These are phyloP conservation scores for Asteroscopus sphinx DNA, from an alignment of 2,888 invertebrate genomes.

Conservation along the genomic window DNA sequence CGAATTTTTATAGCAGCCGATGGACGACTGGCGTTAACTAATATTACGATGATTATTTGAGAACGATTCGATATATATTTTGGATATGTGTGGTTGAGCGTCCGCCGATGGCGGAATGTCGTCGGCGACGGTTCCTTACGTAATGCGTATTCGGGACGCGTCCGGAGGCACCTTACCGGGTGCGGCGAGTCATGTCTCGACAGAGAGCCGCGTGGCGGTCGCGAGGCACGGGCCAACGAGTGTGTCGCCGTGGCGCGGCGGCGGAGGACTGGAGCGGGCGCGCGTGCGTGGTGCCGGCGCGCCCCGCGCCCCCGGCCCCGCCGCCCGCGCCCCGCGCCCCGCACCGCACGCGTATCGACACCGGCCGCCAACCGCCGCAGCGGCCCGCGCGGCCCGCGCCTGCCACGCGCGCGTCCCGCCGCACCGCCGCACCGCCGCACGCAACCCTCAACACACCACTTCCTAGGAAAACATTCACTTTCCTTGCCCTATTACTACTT, in stretches of 20 bases:
- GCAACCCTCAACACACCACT: conserved; percentile 63
- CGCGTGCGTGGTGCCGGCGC: conserved; percentile 69
- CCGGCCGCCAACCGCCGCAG: conserved; percentile 83
- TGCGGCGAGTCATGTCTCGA: conserved; percentile 82
- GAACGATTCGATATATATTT: conserved; percentile 63
- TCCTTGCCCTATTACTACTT: conserved; percentile 67
- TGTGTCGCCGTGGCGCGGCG: conserved; percentile 77
- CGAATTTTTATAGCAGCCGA: conserved; percentile 44
- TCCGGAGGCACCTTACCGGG: conserved; percentile 80
- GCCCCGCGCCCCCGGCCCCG: conserved; percentile 65
- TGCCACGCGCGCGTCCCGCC: conserved; percentile 62
- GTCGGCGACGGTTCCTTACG: conserved; percentile 73
- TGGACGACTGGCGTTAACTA: conserved; percentile 55
- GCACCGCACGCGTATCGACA: conserved; percentile 82
- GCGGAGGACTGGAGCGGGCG: conserved; percentile 80
- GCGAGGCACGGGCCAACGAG: conserved; percentile 71
- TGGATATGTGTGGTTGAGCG: conserved; percentile 67
- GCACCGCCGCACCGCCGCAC: conserved; percentile 56
- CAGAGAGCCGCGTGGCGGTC: conserved; percentile 78
- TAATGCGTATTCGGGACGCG: conserved; percentile 78
- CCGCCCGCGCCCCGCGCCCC: conserved; percentile 57
- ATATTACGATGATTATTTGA: conserved; percentile 59
- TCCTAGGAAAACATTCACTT: conserved; percentile 73
- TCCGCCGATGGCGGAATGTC: conserved; percentile 55
- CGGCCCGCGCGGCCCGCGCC: conserved; percentile 67